These are phyloP conservation scores for Leptonema lineaticorne DNA, from an alignment of 1,140 invertebrate genomes.

Conservation along the genomic window DNA sequence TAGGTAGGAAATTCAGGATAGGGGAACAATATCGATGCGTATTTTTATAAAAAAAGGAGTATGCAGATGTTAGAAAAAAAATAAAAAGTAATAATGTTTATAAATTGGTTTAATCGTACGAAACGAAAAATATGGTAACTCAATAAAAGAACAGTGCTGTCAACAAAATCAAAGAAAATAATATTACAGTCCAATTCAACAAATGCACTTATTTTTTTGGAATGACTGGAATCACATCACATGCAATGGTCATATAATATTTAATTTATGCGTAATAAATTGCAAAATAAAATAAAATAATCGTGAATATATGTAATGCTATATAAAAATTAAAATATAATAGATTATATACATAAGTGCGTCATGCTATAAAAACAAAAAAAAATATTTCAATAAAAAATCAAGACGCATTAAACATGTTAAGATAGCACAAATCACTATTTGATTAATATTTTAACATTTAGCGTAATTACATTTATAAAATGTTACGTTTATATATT, in stretches of 20 bases:
- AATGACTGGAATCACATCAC: slow-evolving; percentile 9
- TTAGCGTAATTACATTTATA: neutral
- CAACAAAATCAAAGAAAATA: slow-evolving; percentile 2
- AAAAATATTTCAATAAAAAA: neutral
- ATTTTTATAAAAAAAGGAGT: neutral
- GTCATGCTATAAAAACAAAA: neutral
- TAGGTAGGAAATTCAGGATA: slow-evolving; percentile 15
- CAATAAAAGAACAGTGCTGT: neutral
- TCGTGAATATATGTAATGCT: neutral
- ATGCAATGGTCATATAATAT: neutral
- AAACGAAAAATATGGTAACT: slow-evolving; percentile 1
- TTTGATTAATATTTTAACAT: neutral
- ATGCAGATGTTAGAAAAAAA: neutral
- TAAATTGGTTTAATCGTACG: slow-evolving; percentile 9
- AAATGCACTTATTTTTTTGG: slow-evolving; percentile 3
- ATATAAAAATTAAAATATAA: neutral
- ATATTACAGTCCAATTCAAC: slow-evolving; percentile 6
- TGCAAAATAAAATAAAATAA: neutral
- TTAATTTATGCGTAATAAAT: neutral
- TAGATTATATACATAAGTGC: neutral
- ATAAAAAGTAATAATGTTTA: slow-evolving; percentile 10
- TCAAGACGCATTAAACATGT: slow-evolving; percentile 4
- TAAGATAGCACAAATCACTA: slow-evolving; percentile 15
- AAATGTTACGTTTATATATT: neutral
- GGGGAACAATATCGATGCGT: neutral